Evolutionary conservation across 2,888 invertebrate species (phyloP).

Genomic region (Erpobdella octoculata): DNA sequence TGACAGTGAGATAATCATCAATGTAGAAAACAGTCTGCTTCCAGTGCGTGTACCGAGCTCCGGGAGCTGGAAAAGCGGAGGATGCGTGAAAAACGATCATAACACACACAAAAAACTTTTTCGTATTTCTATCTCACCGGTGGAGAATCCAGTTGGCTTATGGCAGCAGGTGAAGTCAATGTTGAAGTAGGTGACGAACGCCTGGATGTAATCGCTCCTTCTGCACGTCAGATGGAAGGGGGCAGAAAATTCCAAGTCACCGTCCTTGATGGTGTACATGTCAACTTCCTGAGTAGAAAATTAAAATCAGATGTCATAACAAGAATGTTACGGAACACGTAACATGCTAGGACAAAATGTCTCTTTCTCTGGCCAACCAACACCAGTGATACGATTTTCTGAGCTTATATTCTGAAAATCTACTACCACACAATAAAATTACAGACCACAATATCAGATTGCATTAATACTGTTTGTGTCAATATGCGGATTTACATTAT

Average conservation of each 20-base stretch:
- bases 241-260: conserved; percentile 82
- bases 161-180: conserved; percentile 99
- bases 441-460: too few relatives aligned
- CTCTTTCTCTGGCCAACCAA: neutral
- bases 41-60: conserved; percentile 97
- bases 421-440: too few relatives aligned
- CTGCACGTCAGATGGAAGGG: conserved; percentile 59
- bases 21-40: conserved; percentile 98
- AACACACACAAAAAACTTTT: neutral
- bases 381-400: too few relatives aligned
- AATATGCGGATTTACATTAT: too few relatives aligned
- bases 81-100: neutral
- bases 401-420: too few relatives aligned
- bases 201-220: conserved; percentile 92
- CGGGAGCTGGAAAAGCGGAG: conserved; percentile 64
- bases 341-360: neutral
- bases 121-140: conserved; percentile 54
- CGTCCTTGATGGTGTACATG: conserved; percentile 90
- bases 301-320: too few relatives aligned
- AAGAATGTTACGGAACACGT: neutral
- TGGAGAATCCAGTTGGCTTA: conserved; percentile 94
- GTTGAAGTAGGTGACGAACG: conserved; percentile 95
- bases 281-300: conserved; percentile 78
- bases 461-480: too few relatives aligned
- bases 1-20: conserved; percentile 84